A percentile compares a stretch with the other conserved stretches of the same genome.
phyloP scores from a whole-genome alignment of 2,888 invertebrate genomes.

The Scelioninae gen. 1 region DNA sequence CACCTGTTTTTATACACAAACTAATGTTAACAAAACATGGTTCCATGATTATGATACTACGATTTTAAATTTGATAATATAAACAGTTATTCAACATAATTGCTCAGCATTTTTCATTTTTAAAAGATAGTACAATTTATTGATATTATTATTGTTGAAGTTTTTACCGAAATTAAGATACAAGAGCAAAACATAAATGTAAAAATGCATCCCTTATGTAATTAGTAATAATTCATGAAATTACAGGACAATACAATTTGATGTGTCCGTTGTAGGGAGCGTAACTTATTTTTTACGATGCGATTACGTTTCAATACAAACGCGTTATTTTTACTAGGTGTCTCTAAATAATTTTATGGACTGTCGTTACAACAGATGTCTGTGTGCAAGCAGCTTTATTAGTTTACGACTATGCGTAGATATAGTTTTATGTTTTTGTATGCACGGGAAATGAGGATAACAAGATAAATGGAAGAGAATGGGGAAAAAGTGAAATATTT shows the following conservation, averaged over 20 bases:
- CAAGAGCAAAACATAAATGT: neutral
- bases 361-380: slow-evolving; percentile 55
- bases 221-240: slow-evolving; percentile 40
- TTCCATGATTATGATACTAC: too few species aligned
- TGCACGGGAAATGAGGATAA: slow-evolving; percentile 35
- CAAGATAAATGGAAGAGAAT: slow-evolving; percentile 34
- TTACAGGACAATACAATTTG: slow-evolving; percentile 38
- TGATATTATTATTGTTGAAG: neutral
- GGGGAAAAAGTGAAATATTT: slow-evolving; percentile 30
- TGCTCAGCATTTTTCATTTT: neutral
- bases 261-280: slow-evolving; percentile 20
- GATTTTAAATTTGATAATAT: too few species aligned
- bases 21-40: too few species aligned
- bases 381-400: slow-evolving; percentile 57
- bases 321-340: slow-evolving; percentile 52
- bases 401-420: slow-evolving; percentile 59
- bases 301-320: slow-evolving; percentile 51
- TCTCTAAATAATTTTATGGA: slow-evolving; percentile 67
- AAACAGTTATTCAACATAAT: too few species aligned
- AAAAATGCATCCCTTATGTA: slow-evolving; percentile 22
- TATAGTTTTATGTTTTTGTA: slow-evolving; percentile 49
- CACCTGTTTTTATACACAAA: too few species aligned
- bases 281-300: slow-evolving; percentile 54
- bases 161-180: neutral
- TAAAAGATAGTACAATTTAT: neutral